A percentile compares a stretch with the other conserved stretches of the same genome.
Conservation (phyloP, 2,888 invertebrate genomes). For the Hylaea fasciaria region DNA sequence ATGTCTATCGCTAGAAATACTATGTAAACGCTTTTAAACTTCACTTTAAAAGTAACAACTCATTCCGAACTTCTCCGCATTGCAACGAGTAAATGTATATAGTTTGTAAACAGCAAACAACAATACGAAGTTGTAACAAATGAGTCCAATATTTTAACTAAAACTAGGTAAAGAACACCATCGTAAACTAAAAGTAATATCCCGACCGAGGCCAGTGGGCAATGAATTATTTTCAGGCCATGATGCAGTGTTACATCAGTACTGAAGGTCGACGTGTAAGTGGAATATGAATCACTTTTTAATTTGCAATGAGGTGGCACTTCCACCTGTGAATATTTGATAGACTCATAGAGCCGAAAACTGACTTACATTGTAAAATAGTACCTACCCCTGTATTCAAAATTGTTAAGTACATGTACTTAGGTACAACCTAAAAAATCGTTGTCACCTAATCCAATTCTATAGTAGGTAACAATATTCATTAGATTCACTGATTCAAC, state of each 20-base stretch:
- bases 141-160: slow-evolving; percentile 42
- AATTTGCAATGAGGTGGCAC: slow-evolving; percentile 42
- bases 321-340: slow-evolving; percentile 26
- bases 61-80: slow-evolving; percentile 18
- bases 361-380: not conserved
- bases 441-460: too few relatives aligned
- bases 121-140: slow-evolving; percentile 31
- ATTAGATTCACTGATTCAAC: not conserved
- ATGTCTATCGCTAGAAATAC: too few relatives aligned
- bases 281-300: slow-evolving; percentile 60
- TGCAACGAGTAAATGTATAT: slow-evolving; percentile 24
- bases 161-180: slow-evolving; percentile 57
- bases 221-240: slow-evolving; percentile 71
- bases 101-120: slow-evolving; percentile 25
- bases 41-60: slow-evolving; percentile 6
- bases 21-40: not conserved
- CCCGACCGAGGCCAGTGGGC: slow-evolving; percentile 58
- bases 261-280: slow-evolving; percentile 58
- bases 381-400: too few relatives aligned
- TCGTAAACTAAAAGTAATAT: slow-evolving; percentile 61
- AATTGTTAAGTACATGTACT: too few relatives aligned
- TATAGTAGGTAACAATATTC: not conserved
- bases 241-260: slow-evolving; percentile 62
- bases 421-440: too few relatives aligned
- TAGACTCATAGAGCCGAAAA: not conserved